phyloP scores from a whole-genome alignment of 2,888 invertebrate genomes.

The Leptinotarsa rubiginosa region DNA sequence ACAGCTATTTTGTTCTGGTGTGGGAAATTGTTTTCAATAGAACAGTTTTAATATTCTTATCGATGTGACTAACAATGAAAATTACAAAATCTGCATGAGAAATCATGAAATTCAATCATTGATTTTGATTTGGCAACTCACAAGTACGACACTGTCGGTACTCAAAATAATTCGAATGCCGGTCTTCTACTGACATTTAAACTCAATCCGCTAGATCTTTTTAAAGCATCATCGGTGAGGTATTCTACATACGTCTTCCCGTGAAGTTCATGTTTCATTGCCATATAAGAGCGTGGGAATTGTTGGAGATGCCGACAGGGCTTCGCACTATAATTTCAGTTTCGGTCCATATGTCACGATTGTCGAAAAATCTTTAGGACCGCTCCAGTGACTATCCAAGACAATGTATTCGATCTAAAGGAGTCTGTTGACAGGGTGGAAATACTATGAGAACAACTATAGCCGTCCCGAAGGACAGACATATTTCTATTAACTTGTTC shows the following conservation, averaged over 20 bases:
- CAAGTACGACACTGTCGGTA: background rate
- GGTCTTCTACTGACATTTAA: background rate
- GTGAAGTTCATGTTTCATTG: slow-evolving; percentile 17
- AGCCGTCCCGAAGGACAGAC: no score
- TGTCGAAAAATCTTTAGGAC: slow-evolving; percentile 1
- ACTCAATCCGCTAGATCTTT: slow-evolving; percentile 14
- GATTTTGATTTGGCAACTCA: background rate
- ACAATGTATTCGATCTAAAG: no score
- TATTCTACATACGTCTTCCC: slow-evolving; percentile 17
- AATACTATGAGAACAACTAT: no score
- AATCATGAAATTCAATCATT: background rate
- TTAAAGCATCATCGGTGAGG: slow-evolving; percentile 7
- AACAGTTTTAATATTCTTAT: no score
- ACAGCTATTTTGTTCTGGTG: no score
- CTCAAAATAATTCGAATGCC: background rate
- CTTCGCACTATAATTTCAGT: slow-evolving; percentile 12
- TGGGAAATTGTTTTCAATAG: no score
- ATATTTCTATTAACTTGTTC: no score
- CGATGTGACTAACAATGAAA: no score
- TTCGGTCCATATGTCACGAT: slow-evolving; percentile 18
- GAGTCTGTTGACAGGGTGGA: background rate
- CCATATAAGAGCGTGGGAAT: slow-evolving; percentile 18
- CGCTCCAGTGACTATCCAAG: background rate
- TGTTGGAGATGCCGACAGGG: background rate
- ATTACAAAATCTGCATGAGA: no score